phyloP scores from a whole-genome alignment of 2,888 invertebrate genomes.

The Cephonodes hylas region DNA sequence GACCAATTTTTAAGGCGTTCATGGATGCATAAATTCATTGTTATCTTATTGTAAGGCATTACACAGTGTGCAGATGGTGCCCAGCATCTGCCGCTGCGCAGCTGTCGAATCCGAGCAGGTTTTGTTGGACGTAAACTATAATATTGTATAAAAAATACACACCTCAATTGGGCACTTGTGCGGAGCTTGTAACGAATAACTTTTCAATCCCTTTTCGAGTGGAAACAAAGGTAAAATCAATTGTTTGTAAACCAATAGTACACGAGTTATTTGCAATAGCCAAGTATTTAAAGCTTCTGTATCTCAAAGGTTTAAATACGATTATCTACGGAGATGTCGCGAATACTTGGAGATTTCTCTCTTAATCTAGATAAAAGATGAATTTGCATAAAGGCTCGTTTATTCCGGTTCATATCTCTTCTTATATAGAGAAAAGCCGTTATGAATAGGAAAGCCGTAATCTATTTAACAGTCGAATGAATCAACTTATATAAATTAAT shows the following conservation, averaged over 20 bases:
- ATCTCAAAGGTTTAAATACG: neutral
- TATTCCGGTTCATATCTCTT: neutral
- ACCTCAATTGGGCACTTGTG: neutral
- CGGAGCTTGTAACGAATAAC: neutral
- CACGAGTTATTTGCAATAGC: neutral
- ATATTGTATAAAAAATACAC: slow-evolving; percentile 5
- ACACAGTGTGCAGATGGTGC: slow-evolving; percentile 19
- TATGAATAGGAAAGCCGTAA: neutral
- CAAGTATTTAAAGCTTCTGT: neutral
- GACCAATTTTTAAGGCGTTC: neutral
- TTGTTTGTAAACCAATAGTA: neutral
- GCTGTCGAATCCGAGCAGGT: slow-evolving; percentile 37
- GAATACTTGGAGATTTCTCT: neutral
- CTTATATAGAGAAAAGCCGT: too few relatives aligned
- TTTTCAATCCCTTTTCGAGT: neutral
- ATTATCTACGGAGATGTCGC: neutral
- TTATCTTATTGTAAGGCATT: neutral
- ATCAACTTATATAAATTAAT: neutral
- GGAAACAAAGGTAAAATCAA: neutral
- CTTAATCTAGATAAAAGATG: neutral
- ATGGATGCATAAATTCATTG: neutral
- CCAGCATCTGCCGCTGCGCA: slow-evolving; percentile 46
- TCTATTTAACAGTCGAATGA: neutral
- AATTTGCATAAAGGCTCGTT: slow-evolving; percentile 1
- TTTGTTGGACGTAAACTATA: neutral